A percentile compares a stretch with the other conserved stretches of the same genome.
Evolutionary conservation across 2,113 vertebrate genomes (phyloP).

Genomic region (Papio anubis): DNA sequence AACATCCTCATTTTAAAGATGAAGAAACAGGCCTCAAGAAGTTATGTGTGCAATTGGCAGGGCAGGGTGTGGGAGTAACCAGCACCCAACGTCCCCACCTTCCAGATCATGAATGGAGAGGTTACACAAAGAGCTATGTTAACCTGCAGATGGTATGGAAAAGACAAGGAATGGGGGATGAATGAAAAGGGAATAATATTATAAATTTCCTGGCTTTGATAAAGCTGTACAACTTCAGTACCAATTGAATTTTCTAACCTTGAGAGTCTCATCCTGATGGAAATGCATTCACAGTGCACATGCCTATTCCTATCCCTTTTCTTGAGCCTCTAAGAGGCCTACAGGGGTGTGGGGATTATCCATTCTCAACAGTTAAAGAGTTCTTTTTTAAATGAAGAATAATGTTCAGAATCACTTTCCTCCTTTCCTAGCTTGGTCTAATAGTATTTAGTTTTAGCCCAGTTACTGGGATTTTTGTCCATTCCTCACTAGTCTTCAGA

Average conservation of each 20-base stretch:
- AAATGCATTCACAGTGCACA: background rate
- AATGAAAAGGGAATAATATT: background rate
- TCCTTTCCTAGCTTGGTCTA: background rate
- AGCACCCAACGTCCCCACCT: background rate
- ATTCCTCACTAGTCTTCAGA: background rate
- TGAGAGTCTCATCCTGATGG: accelerated
- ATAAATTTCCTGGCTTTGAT: background rate
- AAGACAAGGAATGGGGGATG: background rate
- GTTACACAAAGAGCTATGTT: background rate
- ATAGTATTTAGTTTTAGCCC: background rate
- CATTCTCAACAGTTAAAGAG: background rate
- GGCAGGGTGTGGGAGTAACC: background rate
- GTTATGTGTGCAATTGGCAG: background rate
- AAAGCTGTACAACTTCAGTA: background rate
- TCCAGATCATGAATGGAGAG: background rate
- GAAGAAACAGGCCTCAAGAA: background rate
- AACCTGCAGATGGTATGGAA: background rate
- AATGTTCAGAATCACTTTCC: background rate
- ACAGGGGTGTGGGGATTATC: background rate
- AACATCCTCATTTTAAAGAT: background rate
- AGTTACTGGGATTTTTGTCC: background rate
- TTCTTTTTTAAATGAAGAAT: background rate
- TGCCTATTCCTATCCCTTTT: background rate
- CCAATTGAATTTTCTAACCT: background rate
- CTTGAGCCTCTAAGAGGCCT: background rate